These are phyloP conservation scores for Drosophila nannoptera DNA, from an alignment of 1,140 invertebrate species.

Conservation along the genomic window DNA sequence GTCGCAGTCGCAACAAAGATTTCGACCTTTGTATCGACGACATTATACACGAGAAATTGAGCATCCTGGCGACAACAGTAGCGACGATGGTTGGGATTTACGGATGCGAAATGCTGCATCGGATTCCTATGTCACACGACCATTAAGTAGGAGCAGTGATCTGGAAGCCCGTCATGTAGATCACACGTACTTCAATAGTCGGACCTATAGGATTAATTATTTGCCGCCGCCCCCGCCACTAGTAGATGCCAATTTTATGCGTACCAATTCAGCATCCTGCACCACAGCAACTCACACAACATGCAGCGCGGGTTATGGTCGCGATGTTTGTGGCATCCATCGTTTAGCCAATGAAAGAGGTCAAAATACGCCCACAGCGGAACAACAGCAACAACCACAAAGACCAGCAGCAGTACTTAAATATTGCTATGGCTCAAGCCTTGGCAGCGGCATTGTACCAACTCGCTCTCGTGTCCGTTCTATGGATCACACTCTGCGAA, in stretches of 20 bases:
- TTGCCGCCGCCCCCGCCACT: conserved; percentile 4
- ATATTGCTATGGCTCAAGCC: not conserved
- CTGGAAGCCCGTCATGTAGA: conserved; percentile 43
- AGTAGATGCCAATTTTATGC: not conserved
- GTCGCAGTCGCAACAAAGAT: conserved; percentile 6
- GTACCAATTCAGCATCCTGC: conserved; percentile 41
- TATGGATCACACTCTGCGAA: conserved; percentile 37
- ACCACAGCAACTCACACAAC: conserved; percentile 64
- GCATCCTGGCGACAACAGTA: conserved; percentile 45
- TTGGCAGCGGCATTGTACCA: conserved; percentile 22
- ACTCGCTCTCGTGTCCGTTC: conserved; percentile 43
- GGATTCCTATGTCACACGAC: not conserved
- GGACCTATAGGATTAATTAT: conserved; percentile 14
- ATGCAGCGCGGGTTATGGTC: conserved; percentile 55
- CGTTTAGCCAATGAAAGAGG: conserved; percentile 19
- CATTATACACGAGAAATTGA: conserved; percentile 39
- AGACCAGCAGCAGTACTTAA: conserved; percentile 14
- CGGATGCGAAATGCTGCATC: conserved; percentile 49
- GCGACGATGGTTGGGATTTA: conserved; percentile 66
- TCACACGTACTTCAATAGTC: conserved; percentile 62
- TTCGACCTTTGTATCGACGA: conserved; percentile 3
- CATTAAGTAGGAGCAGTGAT: conserved; percentile 16
- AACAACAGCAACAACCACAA: conserved; percentile 14
- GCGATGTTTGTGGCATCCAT: conserved; percentile 42
- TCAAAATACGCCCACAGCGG: not conserved